Evolutionary conservation across 2,113 vertebrate genomes (phyloP).

Genomic region (Willisornis vidua): DNA sequence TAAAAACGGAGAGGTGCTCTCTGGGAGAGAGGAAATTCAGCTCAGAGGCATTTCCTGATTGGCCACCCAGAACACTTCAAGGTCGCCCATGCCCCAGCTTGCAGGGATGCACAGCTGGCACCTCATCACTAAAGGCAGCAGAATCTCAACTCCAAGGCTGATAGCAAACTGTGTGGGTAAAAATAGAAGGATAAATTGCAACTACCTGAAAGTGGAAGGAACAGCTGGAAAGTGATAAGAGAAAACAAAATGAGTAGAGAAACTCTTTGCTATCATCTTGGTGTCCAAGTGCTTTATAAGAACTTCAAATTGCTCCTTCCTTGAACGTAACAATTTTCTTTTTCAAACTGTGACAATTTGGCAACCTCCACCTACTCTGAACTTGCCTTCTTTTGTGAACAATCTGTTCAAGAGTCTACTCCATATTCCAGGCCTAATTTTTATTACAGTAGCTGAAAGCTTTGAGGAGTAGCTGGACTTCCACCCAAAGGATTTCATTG

Average conservation of each 20-base stretch:
- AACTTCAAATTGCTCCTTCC: slow-evolving; percentile 27
- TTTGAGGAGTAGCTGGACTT: not conserved
- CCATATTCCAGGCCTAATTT: not conserved
- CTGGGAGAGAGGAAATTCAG: not conserved
- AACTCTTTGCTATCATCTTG: not conserved
- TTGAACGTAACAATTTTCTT: slow-evolving; percentile 26
- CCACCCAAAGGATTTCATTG: not conserved
- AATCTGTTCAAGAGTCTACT: not conserved
- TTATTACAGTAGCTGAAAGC: not conserved
- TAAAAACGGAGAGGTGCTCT: slow-evolving; percentile 1
- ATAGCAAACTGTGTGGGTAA: not conserved
- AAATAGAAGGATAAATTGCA: slow-evolving; percentile 40
- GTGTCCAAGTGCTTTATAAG: not conserved
- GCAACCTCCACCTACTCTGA: not conserved
- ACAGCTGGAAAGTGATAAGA: not conserved
- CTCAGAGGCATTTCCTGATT: not conserved
- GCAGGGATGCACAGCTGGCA: slow-evolving; percentile 55
- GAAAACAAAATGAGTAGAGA: not conserved
- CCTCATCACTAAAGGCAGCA: not conserved
- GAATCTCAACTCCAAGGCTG: not conserved
- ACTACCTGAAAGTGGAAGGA: slow-evolving; percentile 7
- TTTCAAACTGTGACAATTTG: slow-evolving; percentile 18
- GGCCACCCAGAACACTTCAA: not conserved
- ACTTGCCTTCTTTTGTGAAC: not conserved
- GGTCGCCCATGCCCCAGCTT: not conserved